These are phyloP conservation scores for Epistrophe eligans DNA, from an alignment of 2,888 invertebrate genomes.

Conservation along the genomic window DNA sequence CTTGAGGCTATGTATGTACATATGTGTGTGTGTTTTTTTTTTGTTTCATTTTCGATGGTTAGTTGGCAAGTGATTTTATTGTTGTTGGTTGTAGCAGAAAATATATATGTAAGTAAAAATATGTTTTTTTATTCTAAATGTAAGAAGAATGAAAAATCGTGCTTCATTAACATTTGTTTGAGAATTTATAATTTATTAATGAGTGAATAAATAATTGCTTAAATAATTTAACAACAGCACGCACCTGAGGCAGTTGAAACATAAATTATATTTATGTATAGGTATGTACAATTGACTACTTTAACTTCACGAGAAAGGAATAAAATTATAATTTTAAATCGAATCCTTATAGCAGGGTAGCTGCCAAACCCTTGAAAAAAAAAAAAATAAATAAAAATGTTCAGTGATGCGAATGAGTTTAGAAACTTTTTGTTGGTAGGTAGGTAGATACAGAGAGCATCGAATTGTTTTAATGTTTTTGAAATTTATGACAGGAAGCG, in stretches of 20 bases:
- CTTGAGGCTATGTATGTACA: not conserved
- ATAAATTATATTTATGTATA: constrained; percentile 3
- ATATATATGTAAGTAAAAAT: no score
- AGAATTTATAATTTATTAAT: constrained; percentile 28
- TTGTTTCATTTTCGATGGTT: not conserved
- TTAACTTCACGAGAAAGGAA: not conserved
- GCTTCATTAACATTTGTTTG: constrained; percentile 45
- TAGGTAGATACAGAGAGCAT: no score
- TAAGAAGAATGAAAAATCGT: constrained; percentile 9
- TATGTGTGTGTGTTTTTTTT: not conserved
- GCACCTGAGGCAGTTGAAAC: constrained; percentile 7
- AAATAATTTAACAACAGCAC: constrained; percentile 14
- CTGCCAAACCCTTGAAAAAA: not conserved
- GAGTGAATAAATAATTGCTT: constrained; percentile 3
- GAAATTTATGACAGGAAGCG: constrained; percentile 1
- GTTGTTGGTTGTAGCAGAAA: not conserved
- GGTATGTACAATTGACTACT: not conserved
- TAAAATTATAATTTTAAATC: not conserved
- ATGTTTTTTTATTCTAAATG: not conserved
- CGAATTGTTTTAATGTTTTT: not conserved
- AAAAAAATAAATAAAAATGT: no score
- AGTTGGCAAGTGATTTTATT: not conserved
- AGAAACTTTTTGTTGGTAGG: no score
- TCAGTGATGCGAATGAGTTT: not conserved
- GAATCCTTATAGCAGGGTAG: not conserved